Base-by-base conservation (phyloP, 2,888 invertebrate genomes). In the Anthrax anthrax region DNA sequence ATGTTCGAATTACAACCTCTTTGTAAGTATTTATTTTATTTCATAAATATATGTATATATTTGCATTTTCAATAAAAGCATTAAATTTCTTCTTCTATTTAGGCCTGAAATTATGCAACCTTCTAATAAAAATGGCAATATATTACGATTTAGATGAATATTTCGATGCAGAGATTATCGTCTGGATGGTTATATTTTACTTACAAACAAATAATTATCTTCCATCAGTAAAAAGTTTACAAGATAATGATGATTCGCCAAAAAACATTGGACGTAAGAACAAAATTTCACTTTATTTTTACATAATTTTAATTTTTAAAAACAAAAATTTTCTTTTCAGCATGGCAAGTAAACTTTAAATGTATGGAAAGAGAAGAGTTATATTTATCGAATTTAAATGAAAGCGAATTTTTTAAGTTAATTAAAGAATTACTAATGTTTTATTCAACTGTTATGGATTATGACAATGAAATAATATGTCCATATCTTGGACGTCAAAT, bases 121-220 rank as follows among this genome's bases (percentile, higher is more conserved):
- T 74, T 19, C 50, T 77, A 5, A 74, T 74, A 56, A 63, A 67
- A 54, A 77, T 76, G 75, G 63, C 69, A 2, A 57, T 27, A 43
- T 36, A 38, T 14, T 13, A 37, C 4, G 18, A 37, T 13, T 36
- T 47, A 12, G 10, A 32, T 9, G 40, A 39, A 3, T 18, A 39
- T 9, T 46, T 51, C 55, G 64, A 70, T 6, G 75, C 67, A 42
- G 76, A 73, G 55, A 70, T 72, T 2, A 54, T 75, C 13, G 65
- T 67, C 2, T 69, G 74, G 62, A 57, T 75, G 56, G 70, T 71
- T 9, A 68, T 76, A 47, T 76, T 74, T 58, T 74, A 69, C 53
- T 57, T 77, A 18, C 75, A 76, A 65, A 55, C 53, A 2, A 56
- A 65, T 43, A 57, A 59, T 2, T 61, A 70, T 51, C 55, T 75